Base-by-base conservation (phyloP, 2,113 vertebrate genomes). In the Dicerorhinus sumatrensis region DNA sequence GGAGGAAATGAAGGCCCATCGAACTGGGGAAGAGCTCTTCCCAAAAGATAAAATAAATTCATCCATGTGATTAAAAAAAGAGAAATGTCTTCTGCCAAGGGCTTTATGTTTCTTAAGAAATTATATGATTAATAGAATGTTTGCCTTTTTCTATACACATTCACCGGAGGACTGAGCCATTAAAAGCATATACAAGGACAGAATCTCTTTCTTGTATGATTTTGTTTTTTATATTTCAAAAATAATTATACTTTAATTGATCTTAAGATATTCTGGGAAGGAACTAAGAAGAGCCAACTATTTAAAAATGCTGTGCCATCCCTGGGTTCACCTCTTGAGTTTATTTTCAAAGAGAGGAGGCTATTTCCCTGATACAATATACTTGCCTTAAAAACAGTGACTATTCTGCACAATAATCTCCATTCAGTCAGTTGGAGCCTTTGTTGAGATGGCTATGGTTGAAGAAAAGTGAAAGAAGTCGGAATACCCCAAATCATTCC, bases 201-300 rank as follows among this genome's bases (percentile, higher is more conserved):
- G 3, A 83, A 14, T 69, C 0, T n/a, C 9, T 92, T 81, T 87
- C 27, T 85, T 67, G 29, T 36, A 33, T 75, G 18, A 72, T 48
- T 93, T 95, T 91, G 18, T 20, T 87, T 95, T 89, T 89, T 39
- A 87, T 11, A 25, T 51, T 60, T 70, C 67, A 51, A 51, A 96
- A 94, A 39, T 69, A 85, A 58, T 77, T n/a, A 20, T 73, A 6
- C 23, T 90, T 12, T 27, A 82, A 48, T 18, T 80, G 13, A 21
- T 56, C 6, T 91, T 77, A 33, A 72, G 72, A 60, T 29, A 91
- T 72, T 88, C 29, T 82, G 13, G 23, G 31, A 97, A 94, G 62
- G 39, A 75, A 3, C 10, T 25, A 42, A 13, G 33, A 82, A 89
- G 48, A 54, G 5, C 3, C 18, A 83, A 18, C 67, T 86, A 10